Percentiles rank a stretch among this genome's conserved stretches.
These are phyloP conservation scores for Rattus rattus DNA, from an alignment of 2,113 vertebrate species.

Conservation along the genomic window DNA sequence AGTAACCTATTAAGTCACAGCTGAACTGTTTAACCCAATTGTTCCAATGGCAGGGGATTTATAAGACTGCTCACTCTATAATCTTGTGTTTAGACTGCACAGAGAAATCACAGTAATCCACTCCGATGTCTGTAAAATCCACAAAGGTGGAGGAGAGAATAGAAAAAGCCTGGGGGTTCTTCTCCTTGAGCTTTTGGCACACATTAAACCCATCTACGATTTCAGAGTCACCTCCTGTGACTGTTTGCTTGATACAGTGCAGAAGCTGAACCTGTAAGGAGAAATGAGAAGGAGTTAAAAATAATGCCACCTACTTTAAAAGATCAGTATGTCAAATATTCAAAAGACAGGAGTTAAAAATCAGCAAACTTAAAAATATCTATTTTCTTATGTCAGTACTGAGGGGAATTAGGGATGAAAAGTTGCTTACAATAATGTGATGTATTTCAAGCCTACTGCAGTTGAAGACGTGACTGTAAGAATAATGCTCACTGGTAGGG, in stretches of 20 bases:
- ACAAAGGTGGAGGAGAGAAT: slow-evolving; percentile 90
- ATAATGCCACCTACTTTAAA: neutral
- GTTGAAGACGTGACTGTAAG: neutral
- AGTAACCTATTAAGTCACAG: neutral
- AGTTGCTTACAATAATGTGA: neutral
- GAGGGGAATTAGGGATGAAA: neutral
- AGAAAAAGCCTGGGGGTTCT: slow-evolving; percentile 91
- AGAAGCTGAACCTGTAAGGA: slow-evolving; percentile 93
- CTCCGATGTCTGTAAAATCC: slow-evolving; percentile 93
- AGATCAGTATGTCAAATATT: neutral
- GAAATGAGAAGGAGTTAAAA: slow-evolving; percentile 6
- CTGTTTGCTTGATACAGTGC: slow-evolving; percentile 94
- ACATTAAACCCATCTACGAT: slow-evolving; percentile 95
- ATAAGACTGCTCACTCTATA: slow-evolving; percentile 91
- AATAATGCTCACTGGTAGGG: neutral
- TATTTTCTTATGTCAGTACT: neutral
- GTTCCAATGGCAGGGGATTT: neutral
- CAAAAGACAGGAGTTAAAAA: neutral
- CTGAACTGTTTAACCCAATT: slow-evolving; percentile 14
- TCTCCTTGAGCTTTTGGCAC: slow-evolving; percentile 87
- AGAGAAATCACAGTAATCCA: slow-evolving; percentile 95
- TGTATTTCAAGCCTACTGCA: neutral
- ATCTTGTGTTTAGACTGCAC: slow-evolving; percentile 95
- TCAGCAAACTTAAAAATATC: neutral
- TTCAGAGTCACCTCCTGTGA: slow-evolving; percentile 92